A percentile compares a stretch with the other conserved stretches of the same genome.
Conservation (phyloP, 2,797 vertebrate species). For the Chloroceryle amazona region DNA sequence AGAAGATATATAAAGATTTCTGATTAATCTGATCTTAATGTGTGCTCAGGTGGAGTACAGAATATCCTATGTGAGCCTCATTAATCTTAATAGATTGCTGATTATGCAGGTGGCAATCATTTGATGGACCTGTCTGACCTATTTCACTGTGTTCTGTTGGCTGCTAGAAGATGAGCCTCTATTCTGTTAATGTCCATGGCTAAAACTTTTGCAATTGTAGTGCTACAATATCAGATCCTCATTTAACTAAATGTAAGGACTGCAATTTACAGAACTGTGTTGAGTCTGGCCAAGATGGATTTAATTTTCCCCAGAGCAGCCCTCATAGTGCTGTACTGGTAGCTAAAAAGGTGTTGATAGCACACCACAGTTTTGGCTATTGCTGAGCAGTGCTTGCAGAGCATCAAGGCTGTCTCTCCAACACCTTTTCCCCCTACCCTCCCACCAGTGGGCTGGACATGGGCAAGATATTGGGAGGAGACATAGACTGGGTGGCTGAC, state of each 20-base stretch:
- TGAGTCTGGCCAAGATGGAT: not conserved
- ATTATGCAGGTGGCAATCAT: slow-evolving; percentile 45
- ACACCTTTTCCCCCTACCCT: too few species aligned
- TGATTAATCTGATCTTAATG: slow-evolving; percentile 64
- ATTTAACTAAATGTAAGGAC: not conserved
- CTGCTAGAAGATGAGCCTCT: not conserved
- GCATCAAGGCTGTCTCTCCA: not conserved
- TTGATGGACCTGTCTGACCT: not conserved
- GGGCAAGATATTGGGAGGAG: not conserved
- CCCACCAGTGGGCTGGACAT: too few species aligned
- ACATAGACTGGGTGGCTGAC: not conserved
- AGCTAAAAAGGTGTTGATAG: not conserved
- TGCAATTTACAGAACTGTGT: not conserved
- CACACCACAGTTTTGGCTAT: too few species aligned
- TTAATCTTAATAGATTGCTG: slow-evolving; percentile 62
- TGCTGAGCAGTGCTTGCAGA: too few species aligned
- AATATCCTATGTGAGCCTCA: slow-evolving; percentile 15
- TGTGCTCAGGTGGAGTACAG: slow-evolving; percentile 2
- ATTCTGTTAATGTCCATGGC: not conserved
- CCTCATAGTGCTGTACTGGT: too few species aligned
- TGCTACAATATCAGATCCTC: not conserved
- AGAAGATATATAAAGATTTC: not conserved
- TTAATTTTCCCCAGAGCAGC: not conserved
- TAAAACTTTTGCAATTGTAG: not conserved
- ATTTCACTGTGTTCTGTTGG: not conserved